Base-by-base conservation (phyloP, 2,888 invertebrate genomes). In the Platycheirus albimanus region DNA sequence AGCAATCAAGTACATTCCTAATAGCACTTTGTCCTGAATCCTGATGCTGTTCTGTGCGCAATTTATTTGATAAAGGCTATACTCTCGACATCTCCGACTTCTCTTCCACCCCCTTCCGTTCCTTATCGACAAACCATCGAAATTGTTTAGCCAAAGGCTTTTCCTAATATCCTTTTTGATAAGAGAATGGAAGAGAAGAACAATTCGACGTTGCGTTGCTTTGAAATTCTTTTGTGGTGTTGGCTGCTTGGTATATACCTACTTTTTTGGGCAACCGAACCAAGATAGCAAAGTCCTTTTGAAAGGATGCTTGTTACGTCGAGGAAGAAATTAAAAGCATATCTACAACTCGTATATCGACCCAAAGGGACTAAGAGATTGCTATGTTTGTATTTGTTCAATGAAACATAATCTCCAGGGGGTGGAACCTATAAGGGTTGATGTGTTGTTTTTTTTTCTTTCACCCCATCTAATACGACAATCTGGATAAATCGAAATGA, bases 361-460 rank as follows among this genome's bases (percentile, higher is more conserved):
- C n/a, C 8, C 17, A 11, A 1, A 13, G 11, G 54, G 15, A 15
- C 11, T 15, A 24, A 38, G 24, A 58, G 10, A 24, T 58, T 41
- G 20, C n/a, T n/a, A 15, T 54, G 19, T 20, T 56, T 3, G 15
- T 15, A 43, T 43, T 24, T 43, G 30, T 61, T 43, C 30, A 61
- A 69, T 77, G 71, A 81, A 67, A 66, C 71, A 54, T n/a, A n/a
- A n/a, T n/a, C 64, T 52, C 49, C 38, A 69, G 83, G 78, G 83
- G 83, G 78, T 83, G 83, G 78, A 74, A 83, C 83, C 63, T 69
- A 28, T 58, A 47, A 43, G 83, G 83, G 77, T 74, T 72, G 77
- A 36, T 77, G 51, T 72, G n/a, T n/a, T n/a, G n/a, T n/a, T n/a
- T n/a, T n/a, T n/a, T n/a, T n/a, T n/a, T 69, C 38, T 41, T 77